Conservation (phyloP, 2,888 invertebrate genomes). For the Nesidiocoris tenuis region DNA sequence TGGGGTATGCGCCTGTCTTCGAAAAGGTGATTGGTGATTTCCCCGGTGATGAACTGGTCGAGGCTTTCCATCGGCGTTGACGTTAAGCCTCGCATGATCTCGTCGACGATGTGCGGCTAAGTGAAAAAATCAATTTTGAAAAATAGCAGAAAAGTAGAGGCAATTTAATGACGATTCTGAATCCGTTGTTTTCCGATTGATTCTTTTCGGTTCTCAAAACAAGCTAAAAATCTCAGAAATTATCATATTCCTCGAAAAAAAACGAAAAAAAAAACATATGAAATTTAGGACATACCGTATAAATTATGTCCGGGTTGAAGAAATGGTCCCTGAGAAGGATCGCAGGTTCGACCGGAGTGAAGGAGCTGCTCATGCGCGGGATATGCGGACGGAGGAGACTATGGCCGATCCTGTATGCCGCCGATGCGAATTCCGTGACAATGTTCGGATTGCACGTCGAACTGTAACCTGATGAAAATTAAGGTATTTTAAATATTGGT, state of each 20-base stretch:
- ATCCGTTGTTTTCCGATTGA: too few relatives aligned
- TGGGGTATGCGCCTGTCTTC: constrained; percentile 86
- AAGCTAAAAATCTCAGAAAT: too few relatives aligned
- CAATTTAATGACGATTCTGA: too few relatives aligned
- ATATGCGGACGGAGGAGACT: constrained; percentile 82
- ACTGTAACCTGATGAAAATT: constrained; percentile 66
- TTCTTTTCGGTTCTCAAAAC: too few relatives aligned
- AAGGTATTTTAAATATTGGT: not conserved
- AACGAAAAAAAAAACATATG: too few relatives aligned
- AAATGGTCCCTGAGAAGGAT: constrained; percentile 83
- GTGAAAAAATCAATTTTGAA: too few relatives aligned
- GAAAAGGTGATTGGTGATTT: constrained; percentile 92
- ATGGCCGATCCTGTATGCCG: constrained; percentile 90
- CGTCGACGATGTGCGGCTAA: constrained; percentile 78
- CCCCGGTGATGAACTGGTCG: constrained; percentile 90
- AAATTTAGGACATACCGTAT: constrained; percentile 62
- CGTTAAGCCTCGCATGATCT: constrained; percentile 78
- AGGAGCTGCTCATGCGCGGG: constrained; percentile 74
- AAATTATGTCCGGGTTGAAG: constrained; percentile 84
- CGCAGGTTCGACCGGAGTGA: constrained; percentile 79
- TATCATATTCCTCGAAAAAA: not conserved
- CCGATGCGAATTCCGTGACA: constrained; percentile 86
- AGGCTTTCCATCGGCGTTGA: constrained; percentile 90
- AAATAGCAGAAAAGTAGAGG: constrained; percentile 51
- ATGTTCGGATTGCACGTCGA: constrained; percentile 85